Conservation (phyloP, 2,113 vertebrate genomes). For the Silurus meridionalis region DNA sequence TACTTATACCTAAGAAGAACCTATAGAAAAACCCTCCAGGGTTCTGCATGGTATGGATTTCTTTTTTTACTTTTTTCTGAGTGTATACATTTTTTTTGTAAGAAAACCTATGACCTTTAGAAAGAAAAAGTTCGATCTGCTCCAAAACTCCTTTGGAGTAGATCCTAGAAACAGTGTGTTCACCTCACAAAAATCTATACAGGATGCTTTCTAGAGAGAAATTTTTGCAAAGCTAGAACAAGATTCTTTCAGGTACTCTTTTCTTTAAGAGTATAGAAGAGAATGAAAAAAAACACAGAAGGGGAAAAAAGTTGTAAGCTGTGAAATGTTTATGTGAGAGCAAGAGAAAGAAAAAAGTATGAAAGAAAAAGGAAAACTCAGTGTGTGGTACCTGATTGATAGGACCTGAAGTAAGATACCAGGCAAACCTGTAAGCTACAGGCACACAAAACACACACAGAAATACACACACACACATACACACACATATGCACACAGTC, state of each 20-base stretch:
- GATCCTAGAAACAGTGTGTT: neutral
- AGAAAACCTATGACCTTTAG: neutral
- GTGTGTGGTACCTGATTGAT: conserved; percentile 4
- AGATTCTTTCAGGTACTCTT: neutral
- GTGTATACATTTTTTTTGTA: neutral
- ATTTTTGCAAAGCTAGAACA: neutral
- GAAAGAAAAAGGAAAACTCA: neutral
- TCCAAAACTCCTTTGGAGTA: neutral
- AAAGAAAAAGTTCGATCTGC: neutral
- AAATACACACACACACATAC: conserved; percentile 19
- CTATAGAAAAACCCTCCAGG: neutral
- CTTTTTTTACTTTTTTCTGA: neutral
- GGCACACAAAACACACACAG: neutral
- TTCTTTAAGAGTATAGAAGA: neutral
- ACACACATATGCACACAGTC: neutral
- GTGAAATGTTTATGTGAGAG: neutral
- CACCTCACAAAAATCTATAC: neutral
- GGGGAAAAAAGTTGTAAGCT: neutral
- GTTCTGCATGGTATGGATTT: too few species aligned
- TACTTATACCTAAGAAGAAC: neutral
- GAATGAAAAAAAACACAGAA: neutral
- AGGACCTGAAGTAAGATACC: conserved; percentile 3
- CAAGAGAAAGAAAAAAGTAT: neutral
- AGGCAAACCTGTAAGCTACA: neutral
- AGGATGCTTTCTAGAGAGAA: neutral